Base-by-base conservation (phyloP, 2,888 invertebrate species). In the Omphaloscelis lunosa region DNA sequence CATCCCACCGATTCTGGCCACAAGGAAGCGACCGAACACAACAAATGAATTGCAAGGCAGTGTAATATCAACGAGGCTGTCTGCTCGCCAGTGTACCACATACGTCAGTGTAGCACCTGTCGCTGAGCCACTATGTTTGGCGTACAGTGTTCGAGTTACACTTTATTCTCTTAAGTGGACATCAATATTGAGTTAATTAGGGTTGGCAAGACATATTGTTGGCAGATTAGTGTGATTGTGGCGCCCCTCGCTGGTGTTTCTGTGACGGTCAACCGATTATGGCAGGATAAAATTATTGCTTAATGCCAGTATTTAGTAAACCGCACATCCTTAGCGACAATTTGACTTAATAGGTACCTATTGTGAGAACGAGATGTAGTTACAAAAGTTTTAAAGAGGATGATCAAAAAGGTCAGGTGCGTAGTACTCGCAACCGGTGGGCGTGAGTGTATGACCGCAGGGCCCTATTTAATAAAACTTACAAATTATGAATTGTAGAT, bases 161-260 rank as follows among this genome's bases (percentile, higher is more conserved):
- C 67, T 83, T 73, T 41, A 83, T 79, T 62, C 12, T 79, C 23
- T 11, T 75, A 84, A 84, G 80, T 79, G 80, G 29, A 39, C 68
- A 84, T 84, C 72, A 84, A 79, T 86, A 84, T 62, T n/a, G 34
- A 48, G 48, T 1, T 66, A 62, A 59, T 67, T 67, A 78, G 61
- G 66, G 86, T 20, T 82, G 67, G 11, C 67, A 59, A 17, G 20
- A 27, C 41, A 27, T 23, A 17, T 20, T 72, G 45, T n/a, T 69
- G 34, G 41, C 11, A 23, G 20, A 17, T 27, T 5, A 9, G 34
- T 23, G 11, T 27, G 51, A 17, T 23, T 23, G 53, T 63, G 75
- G 56, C 63, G 62, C 39, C 56, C 7, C 17, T 34, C 27, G 23
- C 20, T 27, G 34, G 51, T 41, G 39, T 51, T 20, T 61, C 23